Conservation (phyloP, 2,797 vertebrate genomes). For the Ptychadena robeensis region DNA sequence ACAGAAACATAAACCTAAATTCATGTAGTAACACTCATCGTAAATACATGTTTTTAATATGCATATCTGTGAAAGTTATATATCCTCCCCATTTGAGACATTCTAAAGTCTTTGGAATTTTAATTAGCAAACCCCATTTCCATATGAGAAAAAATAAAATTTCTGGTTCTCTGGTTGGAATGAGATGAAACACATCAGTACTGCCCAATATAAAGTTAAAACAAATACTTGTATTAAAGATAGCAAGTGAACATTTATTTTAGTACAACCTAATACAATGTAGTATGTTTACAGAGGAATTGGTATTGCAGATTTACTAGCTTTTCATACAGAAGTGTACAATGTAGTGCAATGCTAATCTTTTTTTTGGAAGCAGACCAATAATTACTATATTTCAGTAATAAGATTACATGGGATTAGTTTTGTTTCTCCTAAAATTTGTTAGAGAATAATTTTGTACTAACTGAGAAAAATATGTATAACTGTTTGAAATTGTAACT, state of each 20-base stretch:
- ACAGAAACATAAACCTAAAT: not conserved
- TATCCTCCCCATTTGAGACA: not conserved
- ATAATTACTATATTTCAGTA: conserved; percentile 1
- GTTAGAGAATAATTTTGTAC: no score
- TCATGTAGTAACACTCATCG: not conserved
- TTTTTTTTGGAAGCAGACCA: not conserved
- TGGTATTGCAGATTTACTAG: no score
- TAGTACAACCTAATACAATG: not conserved
- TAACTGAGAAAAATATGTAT: no score
- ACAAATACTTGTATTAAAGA: not conserved
- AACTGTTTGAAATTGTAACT: no score
- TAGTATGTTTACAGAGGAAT: not conserved
- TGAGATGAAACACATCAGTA: not conserved
- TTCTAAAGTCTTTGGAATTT: not conserved
- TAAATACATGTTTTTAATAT: not conserved
- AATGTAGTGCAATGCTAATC: not conserved
- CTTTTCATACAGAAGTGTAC: no score
- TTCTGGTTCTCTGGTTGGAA: not conserved
- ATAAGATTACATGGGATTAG: conserved; percentile 25
- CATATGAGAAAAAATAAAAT: not conserved
- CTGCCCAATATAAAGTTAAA: not conserved
- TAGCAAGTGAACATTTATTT: no score
- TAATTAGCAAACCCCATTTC: no score
- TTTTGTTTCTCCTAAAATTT: no score
- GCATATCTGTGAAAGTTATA: not conserved